Evolutionary conservation across 35 echinoderm and acorn worm genomes (phyloP).

Genomic region (Strongylocentrotus purpuratus): DNA sequence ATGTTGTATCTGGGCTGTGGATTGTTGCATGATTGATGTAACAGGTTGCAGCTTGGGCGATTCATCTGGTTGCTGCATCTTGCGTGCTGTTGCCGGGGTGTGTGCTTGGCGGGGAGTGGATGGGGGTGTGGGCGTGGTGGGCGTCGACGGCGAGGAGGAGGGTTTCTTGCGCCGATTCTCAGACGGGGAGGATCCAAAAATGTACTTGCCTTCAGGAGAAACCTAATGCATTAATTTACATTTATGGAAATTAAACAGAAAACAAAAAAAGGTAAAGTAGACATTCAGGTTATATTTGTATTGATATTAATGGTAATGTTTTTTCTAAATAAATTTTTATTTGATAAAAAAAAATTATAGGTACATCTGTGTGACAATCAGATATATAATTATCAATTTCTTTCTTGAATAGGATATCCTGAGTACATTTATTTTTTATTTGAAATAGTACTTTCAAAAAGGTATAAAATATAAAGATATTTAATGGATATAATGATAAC

Average conservation of each 20-base stretch:
- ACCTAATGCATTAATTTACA: background rate
- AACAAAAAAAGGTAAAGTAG: background rate
- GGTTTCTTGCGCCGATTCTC: constrained; percentile 18
- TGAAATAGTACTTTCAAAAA: no score
- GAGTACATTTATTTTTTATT: no score
- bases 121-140: background rate
- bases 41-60: constrained; percentile 15
- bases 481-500: no score
- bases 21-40: background rate
- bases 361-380: no score
- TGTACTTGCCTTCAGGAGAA: constrained; percentile 9
- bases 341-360: no score
- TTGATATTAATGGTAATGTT: no score
- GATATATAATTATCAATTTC: no score
- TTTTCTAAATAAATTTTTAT: no score
- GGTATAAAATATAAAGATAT: no score
- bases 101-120: background rate
- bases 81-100: background rate
- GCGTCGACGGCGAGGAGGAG: background rate
- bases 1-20: background rate
- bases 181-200: background rate
- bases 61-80: constrained; percentile 25
- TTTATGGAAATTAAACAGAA: background rate
- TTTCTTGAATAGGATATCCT: no score
- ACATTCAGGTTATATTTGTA: no score